Conservation (phyloP, 2,888 invertebrate species). For the Prenolepis imparis region DNA sequence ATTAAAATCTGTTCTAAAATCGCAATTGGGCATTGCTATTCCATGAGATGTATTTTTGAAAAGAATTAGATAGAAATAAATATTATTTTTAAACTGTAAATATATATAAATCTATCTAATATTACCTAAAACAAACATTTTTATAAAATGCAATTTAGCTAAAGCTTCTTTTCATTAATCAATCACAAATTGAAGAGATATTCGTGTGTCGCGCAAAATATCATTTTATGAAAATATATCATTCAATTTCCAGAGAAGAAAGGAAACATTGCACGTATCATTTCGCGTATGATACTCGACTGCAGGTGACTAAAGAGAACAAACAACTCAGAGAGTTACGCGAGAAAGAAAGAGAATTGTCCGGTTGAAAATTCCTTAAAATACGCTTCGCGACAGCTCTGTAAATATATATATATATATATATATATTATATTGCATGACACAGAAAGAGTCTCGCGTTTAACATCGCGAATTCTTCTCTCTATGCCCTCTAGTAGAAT, state of each 20-base stretch:
- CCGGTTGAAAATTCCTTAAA: neutral
- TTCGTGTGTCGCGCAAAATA: neutral
- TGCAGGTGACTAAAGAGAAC: neutral
- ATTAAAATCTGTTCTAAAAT: neutral
- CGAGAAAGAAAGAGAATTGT: neutral
- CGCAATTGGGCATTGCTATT: neutral
- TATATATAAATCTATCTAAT: slow-evolving; percentile 7
- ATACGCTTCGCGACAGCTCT: neutral
- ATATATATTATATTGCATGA: neutral
- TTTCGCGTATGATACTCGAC: neutral
- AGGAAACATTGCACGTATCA: neutral
- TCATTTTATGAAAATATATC: neutral
- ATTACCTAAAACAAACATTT: neutral
- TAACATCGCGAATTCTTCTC: slow-evolving; percentile 3
- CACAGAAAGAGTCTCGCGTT: neutral
- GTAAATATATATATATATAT: too few species aligned
- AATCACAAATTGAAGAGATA: neutral
- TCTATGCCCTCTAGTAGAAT: slow-evolving; percentile 76
- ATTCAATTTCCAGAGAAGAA: neutral
- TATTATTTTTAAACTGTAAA: neutral
- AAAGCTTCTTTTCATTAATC: neutral
- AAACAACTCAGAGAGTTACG: neutral
- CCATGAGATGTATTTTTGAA: neutral
- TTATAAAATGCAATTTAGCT: neutral
- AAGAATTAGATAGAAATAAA: neutral